phyloP scores from a whole-genome alignment of 2,797 vertebrate genomes.

The Mormyrus hasselquistii region DNA sequence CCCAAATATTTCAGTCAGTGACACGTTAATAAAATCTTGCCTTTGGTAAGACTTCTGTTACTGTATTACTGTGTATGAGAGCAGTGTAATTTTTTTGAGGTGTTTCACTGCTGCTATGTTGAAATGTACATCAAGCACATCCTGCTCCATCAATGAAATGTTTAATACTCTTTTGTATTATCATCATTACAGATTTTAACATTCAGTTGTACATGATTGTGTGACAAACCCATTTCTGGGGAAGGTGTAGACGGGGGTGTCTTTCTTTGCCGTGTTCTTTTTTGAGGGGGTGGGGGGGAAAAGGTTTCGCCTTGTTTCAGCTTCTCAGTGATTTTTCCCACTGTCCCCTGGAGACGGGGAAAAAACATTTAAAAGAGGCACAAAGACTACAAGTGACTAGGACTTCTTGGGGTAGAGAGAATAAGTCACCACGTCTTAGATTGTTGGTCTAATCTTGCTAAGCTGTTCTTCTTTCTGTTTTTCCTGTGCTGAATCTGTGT shows the following conservation, averaged over 20 bases:
- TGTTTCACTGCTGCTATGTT: background rate
- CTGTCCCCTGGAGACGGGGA: background rate
- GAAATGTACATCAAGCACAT: background rate
- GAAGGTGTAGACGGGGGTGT: background rate
- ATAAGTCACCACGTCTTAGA: conserved; percentile 9
- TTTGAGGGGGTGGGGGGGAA: background rate
- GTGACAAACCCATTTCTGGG: background rate
- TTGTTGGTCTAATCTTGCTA: conserved; percentile 18
- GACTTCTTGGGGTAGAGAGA: conserved; percentile 9
- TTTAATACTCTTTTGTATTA: conserved; percentile 10
- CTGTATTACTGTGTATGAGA: conserved; percentile 7
- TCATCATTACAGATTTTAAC: conserved; percentile 9
- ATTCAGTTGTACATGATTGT: background rate
- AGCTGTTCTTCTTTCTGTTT: conserved; percentile 23
- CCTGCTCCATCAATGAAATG: background rate
- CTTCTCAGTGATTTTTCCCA: background rate
- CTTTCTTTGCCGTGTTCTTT: background rate
- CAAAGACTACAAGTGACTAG: background rate
- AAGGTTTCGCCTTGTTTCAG: background rate
- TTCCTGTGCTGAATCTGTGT: conserved; percentile 33
- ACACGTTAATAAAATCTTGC: background rate
- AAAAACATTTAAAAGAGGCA: background rate
- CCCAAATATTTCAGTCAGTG: background rate
- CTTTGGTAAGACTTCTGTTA: background rate
- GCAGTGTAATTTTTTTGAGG: background rate